Evolutionary conservation across 1,140 invertebrate genomes (phyloP).

Genomic region (Aphaenogaster rudis): DNA sequence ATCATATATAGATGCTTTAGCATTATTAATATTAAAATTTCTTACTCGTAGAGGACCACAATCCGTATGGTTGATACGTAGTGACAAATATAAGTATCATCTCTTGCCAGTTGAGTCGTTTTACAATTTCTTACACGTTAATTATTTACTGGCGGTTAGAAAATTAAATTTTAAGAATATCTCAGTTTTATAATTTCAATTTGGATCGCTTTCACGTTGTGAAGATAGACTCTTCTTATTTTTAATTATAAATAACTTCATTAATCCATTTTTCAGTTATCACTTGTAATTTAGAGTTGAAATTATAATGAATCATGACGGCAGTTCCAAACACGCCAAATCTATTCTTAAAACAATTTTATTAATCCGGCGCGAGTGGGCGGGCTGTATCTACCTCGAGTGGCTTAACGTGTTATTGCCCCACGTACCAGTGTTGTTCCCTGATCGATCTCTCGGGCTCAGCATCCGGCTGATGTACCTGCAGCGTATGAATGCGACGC

Average conservation of each 20-base stretch:
- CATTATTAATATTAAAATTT: no score
- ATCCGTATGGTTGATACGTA: no score
- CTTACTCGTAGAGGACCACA: no score
- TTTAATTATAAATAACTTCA: constrained; percentile 9
- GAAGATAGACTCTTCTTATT: background rate
- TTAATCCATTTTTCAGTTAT: constrained; percentile 10
- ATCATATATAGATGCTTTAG: no score
- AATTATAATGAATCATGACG: background rate
- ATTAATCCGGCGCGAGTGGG: background rate
- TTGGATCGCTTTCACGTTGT: background rate
- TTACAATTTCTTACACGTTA: no score
- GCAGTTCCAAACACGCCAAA: background rate
- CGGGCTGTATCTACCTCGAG: background rate
- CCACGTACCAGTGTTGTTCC: constrained; percentile 15
- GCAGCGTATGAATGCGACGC: constrained; percentile 62
- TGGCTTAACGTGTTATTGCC: constrained; percentile 37
- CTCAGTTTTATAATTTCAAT: background rate
- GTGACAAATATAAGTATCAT: no score
- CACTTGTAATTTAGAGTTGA: background rate
- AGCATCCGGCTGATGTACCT: constrained; percentile 44
- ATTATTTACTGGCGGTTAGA: no score
- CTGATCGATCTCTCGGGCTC: constrained; percentile 10
- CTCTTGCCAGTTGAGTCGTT: no score
- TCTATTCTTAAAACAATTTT: background rate
- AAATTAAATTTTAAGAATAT: background rate